These are phyloP conservation scores for Grantiella picta DNA, from an alignment of 2,113 vertebrate species.

Conservation along the genomic window DNA sequence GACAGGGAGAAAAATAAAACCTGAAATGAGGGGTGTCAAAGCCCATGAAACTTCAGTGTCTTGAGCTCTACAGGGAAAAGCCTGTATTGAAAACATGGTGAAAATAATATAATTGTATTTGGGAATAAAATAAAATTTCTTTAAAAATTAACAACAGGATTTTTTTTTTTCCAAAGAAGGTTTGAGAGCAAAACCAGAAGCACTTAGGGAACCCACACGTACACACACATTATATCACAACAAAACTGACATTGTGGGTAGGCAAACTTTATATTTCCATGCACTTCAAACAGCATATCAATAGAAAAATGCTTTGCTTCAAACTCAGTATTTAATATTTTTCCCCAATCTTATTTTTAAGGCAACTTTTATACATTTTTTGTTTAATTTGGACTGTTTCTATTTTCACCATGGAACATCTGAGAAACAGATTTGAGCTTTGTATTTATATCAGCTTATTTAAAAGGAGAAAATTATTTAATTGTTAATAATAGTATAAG, in stretches of 20 bases:
- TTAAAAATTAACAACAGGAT: not conserved
- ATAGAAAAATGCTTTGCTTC: not conserved
- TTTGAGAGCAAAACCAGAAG: not conserved
- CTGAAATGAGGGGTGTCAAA: conserved; percentile 24
- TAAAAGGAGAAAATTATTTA: conserved; percentile 6
- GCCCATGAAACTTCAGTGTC: conserved; percentile 23
- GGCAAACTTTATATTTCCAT: not conserved
- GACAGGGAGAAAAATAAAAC: conserved; percentile 8
- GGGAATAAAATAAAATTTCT: not conserved
- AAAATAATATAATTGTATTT: conserved; percentile 53
- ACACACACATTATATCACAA: not conserved
- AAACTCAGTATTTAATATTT: not conserved
- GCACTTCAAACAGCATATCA: not conserved
- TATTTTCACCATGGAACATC: not conserved
- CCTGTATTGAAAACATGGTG: conserved; percentile 46
- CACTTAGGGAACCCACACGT: not conserved
- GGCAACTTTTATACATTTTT: not conserved
- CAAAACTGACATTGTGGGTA: not conserved
- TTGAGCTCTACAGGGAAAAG: conserved; percentile 45
- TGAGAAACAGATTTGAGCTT: not conserved
- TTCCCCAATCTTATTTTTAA: not conserved
- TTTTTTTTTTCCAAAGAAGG: conserved; percentile 17
- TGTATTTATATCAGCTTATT: not conserved
- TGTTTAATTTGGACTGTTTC: not conserved
- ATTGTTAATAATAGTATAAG: not conserved